Percentiles rank a stretch among this genome's conserved stretches.
Conservation (phyloP, 1,140 invertebrate species). For the Battus philenor region DNA sequence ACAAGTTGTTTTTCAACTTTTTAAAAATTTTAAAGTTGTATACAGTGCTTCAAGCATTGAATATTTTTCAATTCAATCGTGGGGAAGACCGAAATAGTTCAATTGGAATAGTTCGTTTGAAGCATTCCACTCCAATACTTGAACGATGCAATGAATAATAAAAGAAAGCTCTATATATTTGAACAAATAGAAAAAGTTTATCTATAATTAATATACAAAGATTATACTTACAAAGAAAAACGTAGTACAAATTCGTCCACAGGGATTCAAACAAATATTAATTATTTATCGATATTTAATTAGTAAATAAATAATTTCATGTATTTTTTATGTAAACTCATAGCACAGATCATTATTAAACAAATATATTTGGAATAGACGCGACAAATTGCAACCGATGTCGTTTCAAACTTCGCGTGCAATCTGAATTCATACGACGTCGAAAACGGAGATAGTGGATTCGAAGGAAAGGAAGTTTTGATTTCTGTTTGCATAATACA, state of each 20-base stretch:
- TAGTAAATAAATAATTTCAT: too few relatives aligned
- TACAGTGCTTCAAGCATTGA: slow-evolving; percentile 2
- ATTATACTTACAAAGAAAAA: too few relatives aligned
- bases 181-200: neutral
- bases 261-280: neutral
- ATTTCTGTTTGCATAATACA: slow-evolving; percentile 51
- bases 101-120: slow-evolving; percentile 11
- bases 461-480: slow-evolving; percentile 42
- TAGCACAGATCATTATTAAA: too few relatives aligned
- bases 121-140: slow-evolving; percentile 12
- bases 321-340: too few relatives aligned
- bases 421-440: slow-evolving; percentile 35
- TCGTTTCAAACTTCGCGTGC: slow-evolving; percentile 24
- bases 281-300: neutral
- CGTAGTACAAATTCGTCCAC: too few relatives aligned
- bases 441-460: slow-evolving; percentile 24
- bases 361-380: too few relatives aligned
- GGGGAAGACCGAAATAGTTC: slow-evolving; percentile 12
- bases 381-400: slow-evolving; percentile 15
- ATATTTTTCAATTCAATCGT: slow-evolving; percentile 16
- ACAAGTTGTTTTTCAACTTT: too few relatives aligned
- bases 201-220: too few relatives aligned
- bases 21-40: too few relatives aligned
- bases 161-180: neutral
- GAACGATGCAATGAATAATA: slow-evolving; percentile 6